A percentile compares a stretch with the other conserved stretches of the same genome.
Evolutionary conservation across 2,113 vertebrate genomes (phyloP).

Genomic region (Gavialis gangeticus): DNA sequence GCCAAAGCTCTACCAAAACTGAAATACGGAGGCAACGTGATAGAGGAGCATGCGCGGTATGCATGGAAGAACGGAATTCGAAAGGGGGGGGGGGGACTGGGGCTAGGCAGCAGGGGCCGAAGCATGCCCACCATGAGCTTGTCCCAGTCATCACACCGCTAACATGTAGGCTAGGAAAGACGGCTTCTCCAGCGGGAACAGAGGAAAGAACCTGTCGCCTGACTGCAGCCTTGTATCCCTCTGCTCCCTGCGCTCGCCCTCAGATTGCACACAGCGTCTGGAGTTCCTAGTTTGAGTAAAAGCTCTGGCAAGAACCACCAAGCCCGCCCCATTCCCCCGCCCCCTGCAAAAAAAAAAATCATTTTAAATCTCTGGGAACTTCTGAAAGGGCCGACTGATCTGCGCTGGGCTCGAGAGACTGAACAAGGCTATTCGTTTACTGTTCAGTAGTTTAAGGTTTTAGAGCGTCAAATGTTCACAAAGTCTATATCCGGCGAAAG

Average conservation of each 20-base stretch:
- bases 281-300: conserved; percentile 7
- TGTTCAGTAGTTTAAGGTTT: conserved; percentile 9
- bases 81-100: neutral
- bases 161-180: neutral
- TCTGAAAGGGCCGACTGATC: conserved; percentile 45
- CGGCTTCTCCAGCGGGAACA: fast-evolving
- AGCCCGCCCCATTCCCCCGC: neutral
- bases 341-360: neutral
- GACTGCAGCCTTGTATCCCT: neutral
- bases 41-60: neutral
- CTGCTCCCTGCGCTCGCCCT: neutral
- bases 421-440: conserved; percentile 12
- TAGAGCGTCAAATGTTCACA: conserved; percentile 29
- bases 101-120: neutral
- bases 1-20: conserved; percentile 30
- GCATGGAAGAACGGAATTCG: conserved; percentile 26
- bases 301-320: conserved; percentile 15
- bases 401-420: conserved; percentile 13
- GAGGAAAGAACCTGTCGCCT: neutral
- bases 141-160: neutral
- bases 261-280: neutral
- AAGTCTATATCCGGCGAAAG: conserved; percentile 51
- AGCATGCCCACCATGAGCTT: neutral
- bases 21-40: neutral
- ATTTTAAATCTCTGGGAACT: conserved; percentile 45